Base-by-base conservation (phyloP, 2,888 invertebrate species). In the Drosophila atripex region DNA sequence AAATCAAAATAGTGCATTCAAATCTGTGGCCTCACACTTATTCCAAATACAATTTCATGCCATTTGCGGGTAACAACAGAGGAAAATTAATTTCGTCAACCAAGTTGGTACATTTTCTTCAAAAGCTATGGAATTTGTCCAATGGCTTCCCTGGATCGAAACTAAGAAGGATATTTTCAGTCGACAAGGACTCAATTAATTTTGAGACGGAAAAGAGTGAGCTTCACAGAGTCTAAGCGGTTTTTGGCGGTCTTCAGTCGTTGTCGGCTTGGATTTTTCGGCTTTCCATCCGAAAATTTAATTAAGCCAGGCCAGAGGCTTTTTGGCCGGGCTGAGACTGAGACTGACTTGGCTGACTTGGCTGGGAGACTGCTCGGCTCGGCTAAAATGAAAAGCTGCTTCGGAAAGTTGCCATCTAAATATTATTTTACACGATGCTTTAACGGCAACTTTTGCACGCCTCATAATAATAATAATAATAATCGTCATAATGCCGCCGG, bases 371-470 rank as follows among this genome's bases (percentile, higher is more conserved):
- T n/a, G n/a, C n/a, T n/a, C n/a, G n/a, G n/a, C n/a, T n/a, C n/a
- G 9, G 3, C 18, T 16, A 8, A 9, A 0, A 7, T 12, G 43
- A 8, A 3, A 56, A 43, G 32, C 32, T 30, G 14, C 58, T 25
- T 35, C 16, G 28, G 35, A 76, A 76, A 79, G 70, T 86, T 82
- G 66, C 55, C 77, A 76, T 87, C 80, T 82, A 82, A 82, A 82
- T 82, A 87, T 86, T 87, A 86, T 82, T 82, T 82, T 87, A 86
- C 88, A 83, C 88, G 80, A 86, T 73, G 86, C 82, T 83, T 86
- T 87, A 82, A 82, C 86, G 83, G 77, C 75, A 87, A 86, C 84
- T 87, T 82, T 85, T 79, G 86, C 83, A 79, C 87, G 88, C 86
- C 88, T 76, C 83, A 43, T 43, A 43, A 82, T 85, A 82, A 82